phyloP scores from a whole-genome alignment of 30 jellyfish, hydroid and myxozoan genomes.

The Pelagia noctiluca region DNA sequence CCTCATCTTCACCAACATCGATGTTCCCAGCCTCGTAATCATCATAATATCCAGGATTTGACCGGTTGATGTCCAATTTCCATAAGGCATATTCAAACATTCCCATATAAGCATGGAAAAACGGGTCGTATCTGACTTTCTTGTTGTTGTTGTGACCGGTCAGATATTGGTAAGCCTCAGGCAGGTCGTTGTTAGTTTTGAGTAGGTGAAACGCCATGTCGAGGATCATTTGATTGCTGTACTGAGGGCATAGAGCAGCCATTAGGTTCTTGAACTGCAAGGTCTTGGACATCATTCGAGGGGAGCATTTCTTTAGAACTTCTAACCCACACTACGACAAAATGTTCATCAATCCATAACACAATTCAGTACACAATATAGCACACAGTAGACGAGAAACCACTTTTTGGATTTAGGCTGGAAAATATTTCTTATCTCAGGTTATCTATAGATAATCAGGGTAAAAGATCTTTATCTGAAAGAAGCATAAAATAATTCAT shows the following conservation, averaged over 20 bases:
- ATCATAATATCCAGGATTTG: neutral
- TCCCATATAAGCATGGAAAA: conserved; percentile 46
- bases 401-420: too few species aligned
- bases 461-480: too few species aligned
- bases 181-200: conserved; percentile 26
- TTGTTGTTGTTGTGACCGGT: conserved; percentile 4
- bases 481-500: too few species aligned
- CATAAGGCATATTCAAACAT: conserved; percentile 62
- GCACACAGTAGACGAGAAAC: too few species aligned
- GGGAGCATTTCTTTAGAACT: conserved; percentile 51
- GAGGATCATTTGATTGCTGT: conserved; percentile 26
- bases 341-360: neutral
- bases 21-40: neutral
- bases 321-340: conserved; percentile 54
- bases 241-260: conserved; percentile 59
- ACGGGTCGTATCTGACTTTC: conserved; percentile 38
- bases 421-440: too few species aligned
- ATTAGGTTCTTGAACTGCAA: conserved; percentile 32
- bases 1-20: neutral
- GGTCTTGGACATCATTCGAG: conserved; percentile 45
- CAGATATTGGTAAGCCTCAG: conserved; percentile 54
- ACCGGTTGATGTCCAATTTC: conserved; percentile 14
- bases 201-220: conserved; percentile 60
- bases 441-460: too few species aligned
- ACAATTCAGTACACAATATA: too few species aligned